These are phyloP conservation scores for Rhabdomys dilectus DNA, from an alignment of 2,113 vertebrate genomes.

Conservation along the genomic window DNA sequence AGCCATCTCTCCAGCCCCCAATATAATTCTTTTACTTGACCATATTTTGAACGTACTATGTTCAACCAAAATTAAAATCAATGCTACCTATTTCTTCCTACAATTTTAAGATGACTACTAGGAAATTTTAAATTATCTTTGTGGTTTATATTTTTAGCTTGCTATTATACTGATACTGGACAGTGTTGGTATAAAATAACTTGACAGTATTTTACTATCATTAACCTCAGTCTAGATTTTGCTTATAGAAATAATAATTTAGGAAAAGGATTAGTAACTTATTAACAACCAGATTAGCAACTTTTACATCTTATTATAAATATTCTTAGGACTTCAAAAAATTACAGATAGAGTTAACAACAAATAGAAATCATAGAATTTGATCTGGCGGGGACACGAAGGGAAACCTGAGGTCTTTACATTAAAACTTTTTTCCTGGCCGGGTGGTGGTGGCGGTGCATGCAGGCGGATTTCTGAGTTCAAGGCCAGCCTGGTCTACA, in stretches of 20 bases:
- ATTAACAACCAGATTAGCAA: constrained; percentile 36
- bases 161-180: not conserved
- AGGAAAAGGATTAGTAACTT: constrained; percentile 30
- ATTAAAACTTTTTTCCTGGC: not conserved
- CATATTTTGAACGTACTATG: not conserved
- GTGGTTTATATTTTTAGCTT: constrained; percentile 56
- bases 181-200: constrained; percentile 30
- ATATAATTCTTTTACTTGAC: constrained; percentile 19
- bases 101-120: constrained; percentile 38
- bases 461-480: too few species aligned
- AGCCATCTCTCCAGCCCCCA: not conserved
- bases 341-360: not conserved
- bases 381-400: not conserved
- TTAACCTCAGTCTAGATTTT: constrained; percentile 15
- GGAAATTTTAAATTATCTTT: constrained; percentile 30
- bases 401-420: not conserved
- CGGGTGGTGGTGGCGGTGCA: too few species aligned
- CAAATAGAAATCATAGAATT: constrained; percentile 41
- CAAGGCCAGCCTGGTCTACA: too few species aligned
- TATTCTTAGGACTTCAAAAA: constrained; percentile 16
- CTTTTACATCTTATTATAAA: constrained; percentile 23
- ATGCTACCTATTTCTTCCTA: constrained; percentile 43
- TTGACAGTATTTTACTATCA: constrained; percentile 49
- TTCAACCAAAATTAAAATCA: constrained; percentile 55
- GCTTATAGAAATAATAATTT: constrained; percentile 30